phyloP scores from a whole-genome alignment of 2,797 vertebrate genomes.

The Halcyon leucocephala region DNA sequence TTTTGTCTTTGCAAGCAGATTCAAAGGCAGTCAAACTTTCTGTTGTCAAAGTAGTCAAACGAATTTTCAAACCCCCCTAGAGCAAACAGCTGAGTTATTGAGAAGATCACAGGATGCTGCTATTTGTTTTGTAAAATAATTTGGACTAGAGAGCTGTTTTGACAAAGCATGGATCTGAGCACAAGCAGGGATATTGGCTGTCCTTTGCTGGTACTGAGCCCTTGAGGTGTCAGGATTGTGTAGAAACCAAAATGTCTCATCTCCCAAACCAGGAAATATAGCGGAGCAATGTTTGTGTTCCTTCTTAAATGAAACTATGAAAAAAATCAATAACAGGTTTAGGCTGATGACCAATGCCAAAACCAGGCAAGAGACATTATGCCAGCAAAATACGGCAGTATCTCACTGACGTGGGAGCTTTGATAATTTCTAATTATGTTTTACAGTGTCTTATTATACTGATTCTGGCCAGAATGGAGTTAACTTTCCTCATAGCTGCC shows the following conservation, averaged over 20 bases:
- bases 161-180: not conserved
- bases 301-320: not conserved
- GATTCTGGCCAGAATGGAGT: not conserved
- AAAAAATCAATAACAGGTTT: not conserved
- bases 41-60: constrained; percentile 26
- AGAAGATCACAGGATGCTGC: constrained; percentile 14
- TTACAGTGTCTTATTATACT: not conserved
- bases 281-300: accelerated
- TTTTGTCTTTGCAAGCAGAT: constrained; percentile 55
- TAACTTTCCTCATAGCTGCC: not conserved
- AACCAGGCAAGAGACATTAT: not conserved
- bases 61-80: not conserved
- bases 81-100: constrained; percentile 16
- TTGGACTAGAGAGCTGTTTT: not conserved
- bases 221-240: not conserved
- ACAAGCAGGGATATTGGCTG: not conserved
- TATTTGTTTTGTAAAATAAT: not conserved
- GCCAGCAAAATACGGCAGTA: not conserved
- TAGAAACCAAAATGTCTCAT: not conserved
- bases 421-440: not conserved
- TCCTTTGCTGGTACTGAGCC: not conserved
- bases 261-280: not conserved
- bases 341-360: not conserved
- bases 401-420: not conserved
- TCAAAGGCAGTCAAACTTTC: constrained; percentile 60